Percentiles rank a stretch among this genome's conserved stretches.
These are phyloP conservation scores for Podilymbus podiceps DNA, from an alignment of 2,113 vertebrate species.

Conservation along the genomic window DNA sequence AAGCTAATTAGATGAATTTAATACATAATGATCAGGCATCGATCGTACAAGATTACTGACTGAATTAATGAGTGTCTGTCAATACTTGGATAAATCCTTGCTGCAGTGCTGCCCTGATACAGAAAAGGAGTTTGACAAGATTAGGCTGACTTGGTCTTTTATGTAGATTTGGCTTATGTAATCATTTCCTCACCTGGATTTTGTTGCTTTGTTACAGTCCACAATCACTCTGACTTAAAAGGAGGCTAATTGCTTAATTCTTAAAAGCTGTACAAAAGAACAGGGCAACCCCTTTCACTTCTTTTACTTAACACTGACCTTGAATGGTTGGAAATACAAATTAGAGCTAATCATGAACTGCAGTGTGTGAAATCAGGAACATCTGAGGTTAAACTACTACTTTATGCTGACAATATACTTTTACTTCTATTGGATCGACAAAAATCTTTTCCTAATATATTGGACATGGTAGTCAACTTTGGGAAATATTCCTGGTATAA, in stretches of 20 bases:
- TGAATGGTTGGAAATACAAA: background rate
- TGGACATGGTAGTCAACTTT: background rate
- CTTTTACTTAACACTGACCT: background rate
- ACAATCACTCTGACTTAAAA: background rate
- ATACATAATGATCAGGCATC: background rate
- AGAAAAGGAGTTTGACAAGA: background rate
- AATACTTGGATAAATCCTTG: background rate
- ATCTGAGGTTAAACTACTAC: background rate
- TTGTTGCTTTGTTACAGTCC: background rate
- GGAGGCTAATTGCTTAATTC: background rate
- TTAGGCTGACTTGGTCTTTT: background rate
- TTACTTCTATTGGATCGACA: background rate
- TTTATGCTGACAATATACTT: background rate
- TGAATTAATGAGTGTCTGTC: background rate
- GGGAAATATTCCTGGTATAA: background rate
- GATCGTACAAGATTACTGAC: background rate
- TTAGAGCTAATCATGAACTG: background rate
- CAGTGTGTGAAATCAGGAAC: background rate
- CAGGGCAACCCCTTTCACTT: background rate
- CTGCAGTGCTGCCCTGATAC: background rate
- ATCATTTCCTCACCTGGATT: background rate
- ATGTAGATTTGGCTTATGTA: background rate
- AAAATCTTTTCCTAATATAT: background rate
- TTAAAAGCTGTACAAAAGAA: background rate
- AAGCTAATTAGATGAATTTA: conserved; percentile 6